These are phyloP conservation scores for Ophraella communa DNA, from an alignment of 2,888 invertebrate genomes.

Conservation along the genomic window DNA sequence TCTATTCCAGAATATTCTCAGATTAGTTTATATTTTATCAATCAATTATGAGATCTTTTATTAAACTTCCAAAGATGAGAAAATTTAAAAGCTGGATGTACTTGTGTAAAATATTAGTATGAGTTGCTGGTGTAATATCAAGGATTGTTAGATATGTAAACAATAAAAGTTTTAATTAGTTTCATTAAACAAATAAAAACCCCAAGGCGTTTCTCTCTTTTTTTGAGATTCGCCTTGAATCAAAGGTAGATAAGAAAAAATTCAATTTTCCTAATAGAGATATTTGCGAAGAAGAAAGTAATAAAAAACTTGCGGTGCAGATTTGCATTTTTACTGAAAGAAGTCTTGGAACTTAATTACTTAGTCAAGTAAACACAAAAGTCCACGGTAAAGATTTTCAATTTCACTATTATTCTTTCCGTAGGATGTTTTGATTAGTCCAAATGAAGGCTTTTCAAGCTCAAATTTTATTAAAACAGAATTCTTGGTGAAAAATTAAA, in stretches of 20 bases:
- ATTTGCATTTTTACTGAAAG: background rate
- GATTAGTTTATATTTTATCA: no score
- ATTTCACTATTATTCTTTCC: background rate
- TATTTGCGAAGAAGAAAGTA: background rate
- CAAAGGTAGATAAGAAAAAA: background rate
- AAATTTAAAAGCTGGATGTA: no score
- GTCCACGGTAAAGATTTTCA: background rate
- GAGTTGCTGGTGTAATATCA: no score
- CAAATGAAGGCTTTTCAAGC: background rate
- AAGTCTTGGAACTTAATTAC: constrained; percentile 1
- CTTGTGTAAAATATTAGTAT: no score
- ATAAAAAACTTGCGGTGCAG: background rate
- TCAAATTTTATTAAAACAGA: background rate
- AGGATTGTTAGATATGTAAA: no score
- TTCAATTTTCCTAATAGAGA: background rate
- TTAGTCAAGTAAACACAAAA: constrained; percentile 1
- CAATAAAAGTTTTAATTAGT: no score
- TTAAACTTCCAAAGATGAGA: no score
- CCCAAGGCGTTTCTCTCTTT: background rate
- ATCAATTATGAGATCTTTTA: no score
- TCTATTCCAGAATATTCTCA: no score
- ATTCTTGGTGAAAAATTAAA: no score
- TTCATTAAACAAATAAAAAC: background rate
- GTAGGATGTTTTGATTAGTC: background rate
- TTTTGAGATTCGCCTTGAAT: background rate